phyloP scores from a whole-genome alignment of 2,113 vertebrate genomes.

The Prinia subflava region DNA sequence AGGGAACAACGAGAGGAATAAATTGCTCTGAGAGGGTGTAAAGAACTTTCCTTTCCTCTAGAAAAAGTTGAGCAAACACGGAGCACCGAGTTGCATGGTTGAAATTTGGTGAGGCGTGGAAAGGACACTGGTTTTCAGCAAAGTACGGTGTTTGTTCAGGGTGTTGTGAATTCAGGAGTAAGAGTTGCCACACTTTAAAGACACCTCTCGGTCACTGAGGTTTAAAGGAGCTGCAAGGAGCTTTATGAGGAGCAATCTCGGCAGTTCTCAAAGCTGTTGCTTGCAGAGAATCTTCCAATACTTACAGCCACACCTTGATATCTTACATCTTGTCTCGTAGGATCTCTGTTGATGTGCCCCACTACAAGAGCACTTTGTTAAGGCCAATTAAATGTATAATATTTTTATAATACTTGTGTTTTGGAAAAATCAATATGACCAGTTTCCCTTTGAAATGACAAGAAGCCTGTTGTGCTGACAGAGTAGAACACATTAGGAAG shows the following conservation, averaged over 20 bases:
- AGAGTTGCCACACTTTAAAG: neutral
- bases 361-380: constrained; percentile 10
- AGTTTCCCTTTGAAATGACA: neutral
- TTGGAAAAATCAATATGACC: constrained; percentile 5
- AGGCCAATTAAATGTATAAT: constrained; percentile 17
- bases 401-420: constrained; percentile 28
- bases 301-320: neutral
- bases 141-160: neutral
- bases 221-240: neutral
- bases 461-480: constrained; percentile 24
- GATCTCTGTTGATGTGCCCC: neutral
- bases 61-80: neutral
- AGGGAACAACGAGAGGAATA: neutral
- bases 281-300: neutral
- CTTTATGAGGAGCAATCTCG: neutral
- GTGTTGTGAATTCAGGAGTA: neutral
- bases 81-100: neutral
- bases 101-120: neutral
- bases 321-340: neutral
- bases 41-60: neutral
- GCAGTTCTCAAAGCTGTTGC: neutral
- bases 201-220: neutral
- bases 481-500: neutral
- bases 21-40: neutral
- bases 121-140: neutral